A percentile compares a stretch with the other conserved stretches of the same genome.
Evolutionary conservation across 2,888 invertebrate species (phyloP).

Genomic region (Hemithea aestivaria): DNA sequence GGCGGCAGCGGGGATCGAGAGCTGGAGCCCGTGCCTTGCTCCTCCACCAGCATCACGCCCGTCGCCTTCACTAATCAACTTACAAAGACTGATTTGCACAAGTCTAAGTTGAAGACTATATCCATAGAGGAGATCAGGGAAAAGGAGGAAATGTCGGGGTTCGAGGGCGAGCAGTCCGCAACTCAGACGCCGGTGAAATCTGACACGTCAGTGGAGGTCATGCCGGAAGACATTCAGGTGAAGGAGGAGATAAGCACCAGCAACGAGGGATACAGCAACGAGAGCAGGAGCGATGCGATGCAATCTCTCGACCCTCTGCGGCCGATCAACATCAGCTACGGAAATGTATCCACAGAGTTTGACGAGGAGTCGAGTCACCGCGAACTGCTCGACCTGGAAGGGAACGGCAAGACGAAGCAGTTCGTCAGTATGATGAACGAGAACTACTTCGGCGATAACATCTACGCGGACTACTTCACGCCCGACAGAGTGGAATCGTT

Average conservation of each 20-base stretch:
- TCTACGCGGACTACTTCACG: constrained; percentile 71
- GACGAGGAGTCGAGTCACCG: constrained; percentile 65
- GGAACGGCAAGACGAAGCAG: constrained; percentile 64
- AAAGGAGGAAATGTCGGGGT: constrained; percentile 31
- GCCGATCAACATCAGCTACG: constrained; percentile 66
- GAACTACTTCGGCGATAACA: constrained; percentile 71
- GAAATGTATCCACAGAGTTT: constrained; percentile 56
- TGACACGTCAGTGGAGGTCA: constrained; percentile 26
- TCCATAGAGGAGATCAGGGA: constrained; percentile 55
- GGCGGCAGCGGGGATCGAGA: constrained; percentile 29
- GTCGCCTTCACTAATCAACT: constrained; percentile 59
- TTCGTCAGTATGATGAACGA: constrained; percentile 73
- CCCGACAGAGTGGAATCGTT: constrained; percentile 65
- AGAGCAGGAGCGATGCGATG: constrained; percentile 14
- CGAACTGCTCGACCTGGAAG: constrained; percentile 62
- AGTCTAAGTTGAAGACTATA: constrained; percentile 45
- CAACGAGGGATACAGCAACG: constrained; percentile 59
- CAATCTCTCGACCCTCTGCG: constrained; percentile 53
- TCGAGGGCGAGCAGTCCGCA: constrained; percentile 51
- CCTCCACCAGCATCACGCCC: constrained; percentile 47
- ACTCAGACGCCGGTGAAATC: constrained; percentile 12
- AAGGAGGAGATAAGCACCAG: constrained; percentile 65
- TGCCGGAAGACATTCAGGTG: constrained; percentile 49
- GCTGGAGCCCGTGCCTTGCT: constrained; percentile 44
- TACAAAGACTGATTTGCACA: constrained; percentile 17